Conservation (phyloP, 2,888 invertebrate genomes). For the Polyommatus icarus region DNA sequence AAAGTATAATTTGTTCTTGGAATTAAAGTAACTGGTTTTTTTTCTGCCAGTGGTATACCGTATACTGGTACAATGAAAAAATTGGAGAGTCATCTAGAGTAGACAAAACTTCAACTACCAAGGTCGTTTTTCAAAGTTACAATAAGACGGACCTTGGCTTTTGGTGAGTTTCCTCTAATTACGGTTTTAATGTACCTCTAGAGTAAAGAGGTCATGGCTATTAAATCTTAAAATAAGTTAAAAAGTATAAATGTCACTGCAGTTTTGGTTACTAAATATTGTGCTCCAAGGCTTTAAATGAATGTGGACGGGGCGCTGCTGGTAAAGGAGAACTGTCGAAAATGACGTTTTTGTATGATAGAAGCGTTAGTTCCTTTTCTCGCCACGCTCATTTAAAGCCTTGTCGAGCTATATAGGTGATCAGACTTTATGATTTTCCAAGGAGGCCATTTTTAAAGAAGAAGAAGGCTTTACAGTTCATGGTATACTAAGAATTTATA, state of each 20-base stretch:
- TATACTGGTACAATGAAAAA: not conserved
- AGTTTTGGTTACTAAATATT: too few species aligned
- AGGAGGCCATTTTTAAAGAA: too few species aligned
- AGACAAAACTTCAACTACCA: not conserved
- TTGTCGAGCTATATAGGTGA: too few species aligned
- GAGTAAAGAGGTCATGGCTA: not conserved
- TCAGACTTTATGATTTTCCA: too few species aligned
- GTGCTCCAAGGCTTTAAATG: too few species aligned
- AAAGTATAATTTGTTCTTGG: not conserved
- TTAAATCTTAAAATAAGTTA: not conserved
- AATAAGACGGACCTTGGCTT: not conserved
- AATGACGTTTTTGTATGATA: too few species aligned
- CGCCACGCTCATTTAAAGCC: too few species aligned
- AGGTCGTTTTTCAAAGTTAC: not conserved
- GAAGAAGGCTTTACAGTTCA: too few species aligned
- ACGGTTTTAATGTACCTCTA: not conserved
- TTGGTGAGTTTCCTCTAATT: not conserved
- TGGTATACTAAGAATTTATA: too few species aligned
- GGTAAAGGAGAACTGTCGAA: too few species aligned
- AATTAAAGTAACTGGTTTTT: not conserved
- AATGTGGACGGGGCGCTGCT: too few species aligned
- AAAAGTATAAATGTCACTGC: not conserved
- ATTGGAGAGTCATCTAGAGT: not conserved
- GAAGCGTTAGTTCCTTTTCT: too few species aligned
- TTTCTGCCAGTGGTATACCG: not conserved